A percentile compares a stretch with the other conserved stretches of the same genome.
Evolutionary conservation across 2,113 vertebrate genomes (phyloP).

Genomic region (Anarhynchus alexandrinus): DNA sequence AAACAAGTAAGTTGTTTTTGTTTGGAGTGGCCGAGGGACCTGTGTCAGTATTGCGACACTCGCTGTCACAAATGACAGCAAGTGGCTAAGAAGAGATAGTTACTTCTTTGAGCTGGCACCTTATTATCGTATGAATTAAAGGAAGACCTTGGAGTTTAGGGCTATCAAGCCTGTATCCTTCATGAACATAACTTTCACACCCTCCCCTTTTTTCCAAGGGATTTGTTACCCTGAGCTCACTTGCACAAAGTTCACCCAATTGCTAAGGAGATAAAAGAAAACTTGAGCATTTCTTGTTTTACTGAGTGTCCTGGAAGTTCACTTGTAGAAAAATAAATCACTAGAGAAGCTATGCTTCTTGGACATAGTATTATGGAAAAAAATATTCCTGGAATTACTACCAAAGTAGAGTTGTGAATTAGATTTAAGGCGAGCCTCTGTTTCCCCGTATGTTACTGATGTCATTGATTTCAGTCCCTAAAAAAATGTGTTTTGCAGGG

Average conservation of each 20-base stretch:
- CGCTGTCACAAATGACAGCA: neutral
- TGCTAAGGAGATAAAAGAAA: neutral
- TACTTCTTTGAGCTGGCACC: neutral
- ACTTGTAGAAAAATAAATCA: neutral
- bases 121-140: neutral
- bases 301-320: neutral
- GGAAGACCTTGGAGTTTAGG: neutral
- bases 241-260: neutral
- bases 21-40: neutral
- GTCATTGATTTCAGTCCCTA: neutral
- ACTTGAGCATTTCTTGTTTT: neutral
- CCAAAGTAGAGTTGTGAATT: neutral
- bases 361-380: neutral
- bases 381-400: neutral
- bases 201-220: neutral
- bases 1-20: neutral
- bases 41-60: neutral
- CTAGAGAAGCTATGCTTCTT: neutral
- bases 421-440: neutral
- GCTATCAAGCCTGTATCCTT: neutral
- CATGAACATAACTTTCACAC: neutral
- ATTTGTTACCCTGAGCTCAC: neutral
- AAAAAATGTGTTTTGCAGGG: neutral
- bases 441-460: neutral
- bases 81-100: neutral